Evolutionary conservation across 1,140 invertebrate genomes (phyloP).

Genomic region (Hyles euphorbiae): DNA sequence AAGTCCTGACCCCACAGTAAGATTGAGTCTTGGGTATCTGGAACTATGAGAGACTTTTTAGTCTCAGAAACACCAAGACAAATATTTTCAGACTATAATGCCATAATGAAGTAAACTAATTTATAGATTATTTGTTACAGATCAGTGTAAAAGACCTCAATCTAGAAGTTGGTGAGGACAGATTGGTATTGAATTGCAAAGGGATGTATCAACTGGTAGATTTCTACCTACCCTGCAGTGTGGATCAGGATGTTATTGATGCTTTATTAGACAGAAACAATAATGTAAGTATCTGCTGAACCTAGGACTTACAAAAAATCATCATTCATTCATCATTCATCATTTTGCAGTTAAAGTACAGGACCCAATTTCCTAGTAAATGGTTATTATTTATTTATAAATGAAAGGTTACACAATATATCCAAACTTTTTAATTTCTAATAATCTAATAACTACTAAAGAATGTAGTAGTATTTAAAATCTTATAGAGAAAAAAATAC

Average conservation of each 20-base stretch:
- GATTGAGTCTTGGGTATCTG: too few relatives aligned
- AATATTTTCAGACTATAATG: too few relatives aligned
- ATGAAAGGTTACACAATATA: too few relatives aligned
- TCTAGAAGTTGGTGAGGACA: constrained; percentile 60
- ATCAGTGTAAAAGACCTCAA: constrained; percentile 56
- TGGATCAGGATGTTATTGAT: constrained; percentile 57
- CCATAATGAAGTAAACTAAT: too few relatives aligned
- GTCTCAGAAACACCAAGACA: too few relatives aligned
- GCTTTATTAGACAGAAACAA: constrained; percentile 59
- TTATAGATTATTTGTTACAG: constrained; percentile 29
- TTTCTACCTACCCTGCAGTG: constrained; percentile 59
- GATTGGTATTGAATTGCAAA: constrained; percentile 52
- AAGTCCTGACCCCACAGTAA: too few relatives aligned
- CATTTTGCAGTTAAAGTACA: not conserved
- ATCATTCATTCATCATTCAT: too few relatives aligned
- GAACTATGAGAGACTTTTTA: too few relatives aligned
- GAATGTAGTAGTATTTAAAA: too few relatives aligned
- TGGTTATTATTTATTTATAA: not conserved
- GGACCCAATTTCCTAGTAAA: not conserved
- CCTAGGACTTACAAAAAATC: not conserved
- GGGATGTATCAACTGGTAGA: constrained; percentile 50
- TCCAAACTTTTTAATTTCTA: too few relatives aligned
- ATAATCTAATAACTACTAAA: too few relatives aligned
- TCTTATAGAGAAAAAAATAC: too few relatives aligned
- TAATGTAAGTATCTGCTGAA: constrained; percentile 44